Evolutionary conservation across 2,113 vertebrate species (phyloP), one percentile per base, ranked within the genome.

Genomic region (Todiramphus chloris): DNA sequence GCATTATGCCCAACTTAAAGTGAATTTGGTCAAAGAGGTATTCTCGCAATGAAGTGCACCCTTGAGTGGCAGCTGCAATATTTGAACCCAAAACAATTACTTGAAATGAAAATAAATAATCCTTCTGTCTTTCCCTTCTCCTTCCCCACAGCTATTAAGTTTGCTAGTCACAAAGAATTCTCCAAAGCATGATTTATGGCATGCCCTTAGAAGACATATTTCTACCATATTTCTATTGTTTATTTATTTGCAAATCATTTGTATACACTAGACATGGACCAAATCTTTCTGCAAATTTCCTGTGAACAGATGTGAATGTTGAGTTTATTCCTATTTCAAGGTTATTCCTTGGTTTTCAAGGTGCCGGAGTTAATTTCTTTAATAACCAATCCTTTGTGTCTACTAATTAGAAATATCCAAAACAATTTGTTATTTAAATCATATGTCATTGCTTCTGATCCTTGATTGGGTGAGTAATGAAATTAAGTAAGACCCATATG

Each of bases 371-470:
- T 91, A 92, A 94, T 89, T 91, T 85, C 48, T 82, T 87, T 94
- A 81, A 95, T 79, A 93, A 89, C 91, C 78, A 87, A 62, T 90
- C 89, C 87, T 94, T 95, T 94, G 81, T 89, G 90, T 39, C 66
- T 76, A 60, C 81, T 94, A 87, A 95, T 93, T 96, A 94, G 69
- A 93, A 89, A 91, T 87, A 89, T 85, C 87, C 74, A 73, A 96
- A 96, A 79, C 77, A 96, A 96, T 76, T 84, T 97, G 89, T 59
- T 95, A 90, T 87, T 96, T 96, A 91, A 95, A 93, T 94, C 62
- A 69, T 93, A 93, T 96, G 89, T 76, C 94, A 96, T 79, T 76
- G 35, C 84, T 94, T 82, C 93, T 96, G 89, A 89, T 87, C 74
- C 81, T 93, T 93, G 93, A 96, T 93, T 96, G 91, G 94, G 87